Percentiles rank a stretch among this genome's conserved stretches.
These are phyloP conservation scores for Gymnocypris eckloni DNA, from an alignment of 2,797 vertebrate species.

Conservation along the genomic window DNA sequence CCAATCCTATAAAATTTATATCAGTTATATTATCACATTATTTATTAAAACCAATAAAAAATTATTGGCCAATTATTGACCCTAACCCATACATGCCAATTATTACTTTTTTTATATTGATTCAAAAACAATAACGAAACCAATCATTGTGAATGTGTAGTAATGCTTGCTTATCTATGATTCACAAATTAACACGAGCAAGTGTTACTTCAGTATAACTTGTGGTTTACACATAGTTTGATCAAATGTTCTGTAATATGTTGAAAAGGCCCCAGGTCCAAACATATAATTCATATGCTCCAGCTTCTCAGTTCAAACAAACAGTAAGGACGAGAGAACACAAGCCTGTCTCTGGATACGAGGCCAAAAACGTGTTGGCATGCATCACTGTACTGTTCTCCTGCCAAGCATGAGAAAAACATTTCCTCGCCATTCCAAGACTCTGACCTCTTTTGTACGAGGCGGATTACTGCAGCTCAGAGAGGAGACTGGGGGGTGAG, in stretches of 20 bases:
- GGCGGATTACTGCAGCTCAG: slow-evolving; percentile 31
- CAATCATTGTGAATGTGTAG: neutral
- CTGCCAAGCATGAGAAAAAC: slow-evolving; percentile 49
- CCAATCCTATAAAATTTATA: neutral
- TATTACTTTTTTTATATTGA: neutral
- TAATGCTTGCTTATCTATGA: neutral
- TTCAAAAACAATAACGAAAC: neutral
- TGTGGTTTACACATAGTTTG: neutral
- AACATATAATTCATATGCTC: slow-evolving; percentile 9
- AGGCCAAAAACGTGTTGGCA: slow-evolving; percentile 17
- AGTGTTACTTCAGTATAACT: neutral
- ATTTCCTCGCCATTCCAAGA: slow-evolving; percentile 54
- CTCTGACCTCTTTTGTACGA: slow-evolving; percentile 41
- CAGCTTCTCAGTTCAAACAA: neutral
- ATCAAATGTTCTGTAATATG: neutral
- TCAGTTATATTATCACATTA: neutral
- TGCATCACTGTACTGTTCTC: slow-evolving; percentile 48
- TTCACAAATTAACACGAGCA: neutral
- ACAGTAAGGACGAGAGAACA: neutral
- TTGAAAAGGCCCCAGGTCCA: neutral
- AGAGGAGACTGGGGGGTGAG: slow-evolving; percentile 23
- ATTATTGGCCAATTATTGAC: too few relatives aligned
- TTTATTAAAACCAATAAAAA: neutral
- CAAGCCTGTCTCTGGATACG: neutral
- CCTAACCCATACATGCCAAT: too few relatives aligned